phyloP scores from a whole-genome alignment of 2,888 invertebrate species.

The Drosophila austrosaltans region DNA sequence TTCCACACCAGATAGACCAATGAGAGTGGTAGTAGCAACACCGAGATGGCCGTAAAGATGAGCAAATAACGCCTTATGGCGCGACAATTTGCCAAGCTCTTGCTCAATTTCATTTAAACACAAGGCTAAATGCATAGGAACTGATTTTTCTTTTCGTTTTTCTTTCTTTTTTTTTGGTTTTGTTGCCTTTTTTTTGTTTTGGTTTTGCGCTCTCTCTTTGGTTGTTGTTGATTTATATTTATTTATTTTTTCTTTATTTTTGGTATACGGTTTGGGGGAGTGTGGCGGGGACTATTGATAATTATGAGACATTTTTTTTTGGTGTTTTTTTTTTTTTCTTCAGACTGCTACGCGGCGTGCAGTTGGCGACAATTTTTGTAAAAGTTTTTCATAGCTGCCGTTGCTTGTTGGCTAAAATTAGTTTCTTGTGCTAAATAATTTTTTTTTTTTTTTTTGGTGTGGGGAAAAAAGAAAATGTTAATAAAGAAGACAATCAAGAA shows the following conservation, averaged over 20 bases:
- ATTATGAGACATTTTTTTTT: conserved; percentile 38
- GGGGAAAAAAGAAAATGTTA: conserved; percentile 24
- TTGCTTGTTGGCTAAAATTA: conserved; percentile 58
- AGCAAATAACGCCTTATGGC: conserved; percentile 83
- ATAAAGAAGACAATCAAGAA: conserved; percentile 3
- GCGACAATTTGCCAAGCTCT: conserved; percentile 82
- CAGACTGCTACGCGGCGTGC: conserved; percentile 62
- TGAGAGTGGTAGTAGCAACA: conserved; percentile 82
- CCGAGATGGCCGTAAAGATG: conserved; percentile 82
- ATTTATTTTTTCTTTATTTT: conserved; percentile 27
- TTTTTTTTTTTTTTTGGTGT: conserved; percentile 19
- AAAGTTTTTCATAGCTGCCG: conserved; percentile 57
- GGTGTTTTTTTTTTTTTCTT: not conserved
- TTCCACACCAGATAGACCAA: conserved; percentile 83
- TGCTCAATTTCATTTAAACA: conserved; percentile 83
- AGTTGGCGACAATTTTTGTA: conserved; percentile 69
- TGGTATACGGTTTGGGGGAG: conserved; percentile 24
- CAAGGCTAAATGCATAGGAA: conserved; percentile 70
- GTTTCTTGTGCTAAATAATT: conserved; percentile 58
- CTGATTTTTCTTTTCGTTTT: conserved; percentile 43
- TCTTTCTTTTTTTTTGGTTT: conserved; percentile 14
- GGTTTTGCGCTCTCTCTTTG: conserved; percentile 19
- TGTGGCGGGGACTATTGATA: conserved; percentile 38
- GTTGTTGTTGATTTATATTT: conserved; percentile 26
- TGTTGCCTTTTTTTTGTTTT: conserved; percentile 22